These are phyloP conservation scores for Trachelus stipa DNA, from an alignment of 2,888 invertebrate species.

Conservation along the genomic window DNA sequence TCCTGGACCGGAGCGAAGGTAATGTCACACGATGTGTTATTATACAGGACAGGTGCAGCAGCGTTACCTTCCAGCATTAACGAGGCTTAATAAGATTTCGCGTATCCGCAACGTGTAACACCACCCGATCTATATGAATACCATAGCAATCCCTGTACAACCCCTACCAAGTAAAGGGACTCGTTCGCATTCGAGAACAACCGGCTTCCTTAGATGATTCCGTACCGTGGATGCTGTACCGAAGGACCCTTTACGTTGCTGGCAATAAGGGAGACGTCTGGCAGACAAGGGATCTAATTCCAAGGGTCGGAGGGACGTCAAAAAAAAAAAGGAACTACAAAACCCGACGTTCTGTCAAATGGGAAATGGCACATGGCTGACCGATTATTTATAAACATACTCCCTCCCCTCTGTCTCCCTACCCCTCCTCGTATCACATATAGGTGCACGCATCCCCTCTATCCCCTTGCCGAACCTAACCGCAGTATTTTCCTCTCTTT, in stretches of 20 bases:
- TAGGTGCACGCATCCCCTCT: background rate
- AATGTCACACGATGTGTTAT: background rate
- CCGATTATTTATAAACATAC: conserved; percentile 7
- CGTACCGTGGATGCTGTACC: background rate
- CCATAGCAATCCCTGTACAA: background rate
- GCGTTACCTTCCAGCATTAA: background rate
- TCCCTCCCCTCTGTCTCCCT: background rate
- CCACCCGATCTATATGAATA: background rate
- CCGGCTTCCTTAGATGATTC: background rate
- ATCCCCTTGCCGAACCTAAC: background rate
- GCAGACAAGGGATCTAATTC: background rate
- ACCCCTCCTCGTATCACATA: background rate
- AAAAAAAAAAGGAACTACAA: background rate
- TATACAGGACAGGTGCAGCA: background rate
- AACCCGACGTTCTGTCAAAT: background rate
- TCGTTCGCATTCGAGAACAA: background rate
- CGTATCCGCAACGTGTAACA: background rate
- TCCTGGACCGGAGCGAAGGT: conserved; percentile 21
- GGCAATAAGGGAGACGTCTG: background rate
- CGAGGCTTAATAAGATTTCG: background rate
- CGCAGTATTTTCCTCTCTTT: background rate
- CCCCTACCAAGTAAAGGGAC: background rate
- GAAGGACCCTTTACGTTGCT: background rate
- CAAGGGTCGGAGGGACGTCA: background rate
- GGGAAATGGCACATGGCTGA: background rate